Evolutionary conservation across 2,888 invertebrate genomes (phyloP), one percentile per base, ranked within the genome.

Genomic region (Griposia aprilina): DNA sequence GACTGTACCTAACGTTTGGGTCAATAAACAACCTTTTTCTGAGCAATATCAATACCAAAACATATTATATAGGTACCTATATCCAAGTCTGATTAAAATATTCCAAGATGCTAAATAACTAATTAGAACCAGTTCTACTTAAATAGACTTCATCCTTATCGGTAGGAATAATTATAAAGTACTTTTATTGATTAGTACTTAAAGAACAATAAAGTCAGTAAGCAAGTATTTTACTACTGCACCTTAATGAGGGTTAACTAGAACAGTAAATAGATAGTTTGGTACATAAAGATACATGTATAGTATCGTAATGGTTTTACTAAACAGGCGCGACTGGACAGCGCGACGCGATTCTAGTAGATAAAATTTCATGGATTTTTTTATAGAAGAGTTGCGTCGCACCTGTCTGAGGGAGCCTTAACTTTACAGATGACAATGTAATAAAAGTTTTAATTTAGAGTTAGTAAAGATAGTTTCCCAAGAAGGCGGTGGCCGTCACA

Each of bases 101-200:
- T 57, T 45, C 50, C 15, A 65, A 45, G 41, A 59, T 23, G 13
- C 36, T 26, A 71, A 82, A 69, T 75, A 59, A 52, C n/a, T 65
- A 26, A 57, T 23, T 50, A 26, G 11, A 76, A 72, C 72, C 36
- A 72, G 83, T 83, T 36, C 11, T 52, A 72, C 70, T 55, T 71
- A 68, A 26, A 78, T 55, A 72, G 63, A 41, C 48, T 23, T 59
- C 5, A 3, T 72, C 83, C 68, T 72, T 78, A 83, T 78, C 63
- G 59, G 83, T 67, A 17, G 6, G 55, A 77, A 68, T 82, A n/a
- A n/a, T 52, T 63, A 15, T 62, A 17, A 41, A 50, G 30, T 72
- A 48, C 5, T 63, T 82, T 67, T 36, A 77, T 68, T 59, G n/a
- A 72, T 63, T 48, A 60, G 55, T 70, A 66, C 41, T n/a, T 75